Percentiles rank a stretch among this genome's conserved stretches.
Conservation (phyloP, 1,140 invertebrate genomes). For the Gonioctena quinquepunctata region DNA sequence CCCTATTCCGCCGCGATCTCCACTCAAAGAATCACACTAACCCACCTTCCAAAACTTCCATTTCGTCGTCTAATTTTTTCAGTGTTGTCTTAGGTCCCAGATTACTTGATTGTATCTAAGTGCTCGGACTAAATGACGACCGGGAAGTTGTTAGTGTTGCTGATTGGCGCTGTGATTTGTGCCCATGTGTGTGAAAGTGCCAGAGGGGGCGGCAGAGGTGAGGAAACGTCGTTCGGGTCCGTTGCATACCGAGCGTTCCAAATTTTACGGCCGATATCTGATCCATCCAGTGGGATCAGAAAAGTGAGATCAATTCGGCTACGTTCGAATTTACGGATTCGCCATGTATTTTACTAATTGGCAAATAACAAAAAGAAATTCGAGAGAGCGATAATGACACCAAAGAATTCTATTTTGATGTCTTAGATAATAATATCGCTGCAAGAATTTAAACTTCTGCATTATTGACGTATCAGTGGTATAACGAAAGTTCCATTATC, state of each 20-base stretch:
- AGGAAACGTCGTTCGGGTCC: not conserved
- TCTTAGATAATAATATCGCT: too few relatives aligned
- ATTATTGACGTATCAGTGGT: too few relatives aligned
- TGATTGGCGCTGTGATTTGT: constrained; percentile 9
- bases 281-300: not conserved
- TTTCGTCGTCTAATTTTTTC: not conserved
- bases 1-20: not conserved
- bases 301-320: too few relatives aligned
- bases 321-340: too few relatives aligned
- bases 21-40: not conserved
- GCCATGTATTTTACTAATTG: not conserved
- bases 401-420: too few relatives aligned
- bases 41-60: not conserved
- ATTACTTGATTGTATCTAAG: not conserved
- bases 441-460: too few relatives aligned
- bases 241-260: too few relatives aligned
- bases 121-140: constrained; percentile 1
- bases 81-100: not conserved
- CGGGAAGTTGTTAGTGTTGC: not conserved
- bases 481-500: too few relatives aligned
- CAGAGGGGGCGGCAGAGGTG: constrained; percentile 22
- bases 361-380: too few relatives aligned
- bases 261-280: too few relatives aligned
- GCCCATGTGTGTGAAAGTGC: constrained; percentile 15
- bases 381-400: too few relatives aligned